phyloP scores from a whole-genome alignment of 2,888 invertebrate genomes.

The Platycheirus albimanus region DNA sequence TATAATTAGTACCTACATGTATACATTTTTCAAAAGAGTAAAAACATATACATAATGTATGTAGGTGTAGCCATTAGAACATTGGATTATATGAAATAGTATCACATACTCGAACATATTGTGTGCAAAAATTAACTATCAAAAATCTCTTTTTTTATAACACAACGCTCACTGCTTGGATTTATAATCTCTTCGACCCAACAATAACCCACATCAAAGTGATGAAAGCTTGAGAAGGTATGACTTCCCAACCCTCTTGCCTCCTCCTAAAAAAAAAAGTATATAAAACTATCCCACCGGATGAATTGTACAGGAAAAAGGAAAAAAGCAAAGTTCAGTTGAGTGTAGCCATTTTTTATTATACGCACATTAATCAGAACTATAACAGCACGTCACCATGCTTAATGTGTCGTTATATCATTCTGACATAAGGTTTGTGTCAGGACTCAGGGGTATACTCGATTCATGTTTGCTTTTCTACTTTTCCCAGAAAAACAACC shows the following conservation, averaged over 20 bases:
- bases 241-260: not conserved
- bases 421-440: conserved; percentile 60
- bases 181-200: not conserved
- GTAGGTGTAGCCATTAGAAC: no score
- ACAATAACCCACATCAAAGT: conserved; percentile 8
- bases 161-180: conserved; percentile 8
- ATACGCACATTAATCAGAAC: conserved; percentile 58
- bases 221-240: not conserved
- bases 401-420: conserved; percentile 64
- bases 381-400: conserved; percentile 57
- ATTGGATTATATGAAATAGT: no score
- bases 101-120: no score
- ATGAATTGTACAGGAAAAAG: conserved; percentile 21
- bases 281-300: not conserved
- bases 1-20: no score
- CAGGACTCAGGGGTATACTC: conserved; percentile 14
- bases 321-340: conserved; percentile 28
- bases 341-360: conserved; percentile 45
- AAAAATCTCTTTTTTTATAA: not conserved
- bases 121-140: not conserved
- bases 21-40: no score
- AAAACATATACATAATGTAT: no score
- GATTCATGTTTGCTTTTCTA: conserved; percentile 27
- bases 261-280: not conserved
- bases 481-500: conserved; percentile 41